Evolutionary conservation across 2,797 vertebrate species (phyloP).

Genomic region (Podarcis siculus): DNA sequence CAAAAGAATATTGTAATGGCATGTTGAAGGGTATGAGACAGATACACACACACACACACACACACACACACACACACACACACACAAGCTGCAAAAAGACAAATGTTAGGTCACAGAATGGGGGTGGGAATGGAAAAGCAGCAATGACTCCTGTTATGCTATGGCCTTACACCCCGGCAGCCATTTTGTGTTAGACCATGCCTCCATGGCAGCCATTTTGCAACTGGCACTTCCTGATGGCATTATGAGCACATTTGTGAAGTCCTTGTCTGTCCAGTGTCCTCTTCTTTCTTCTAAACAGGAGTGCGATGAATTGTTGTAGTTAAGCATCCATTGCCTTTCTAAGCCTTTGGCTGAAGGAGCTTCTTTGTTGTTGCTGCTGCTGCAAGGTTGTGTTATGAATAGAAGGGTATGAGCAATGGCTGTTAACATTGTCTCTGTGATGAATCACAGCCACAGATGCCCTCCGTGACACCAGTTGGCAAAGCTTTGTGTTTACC

Average conservation of each 20-base stretch:
- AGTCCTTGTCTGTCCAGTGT: neutral
- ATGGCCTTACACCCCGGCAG: too few relatives aligned
- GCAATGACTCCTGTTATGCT: too few relatives aligned
- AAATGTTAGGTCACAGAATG: too few relatives aligned
- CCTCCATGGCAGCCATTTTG: too few relatives aligned
- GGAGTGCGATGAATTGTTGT: neutral
- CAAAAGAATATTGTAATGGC: too few relatives aligned
- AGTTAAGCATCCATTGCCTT: neutral
- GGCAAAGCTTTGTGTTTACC: neutral
- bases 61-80: too few relatives aligned
- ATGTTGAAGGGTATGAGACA: too few relatives aligned
- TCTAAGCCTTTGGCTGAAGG: slow-evolving; percentile 2
- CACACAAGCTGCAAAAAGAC: too few relatives aligned
- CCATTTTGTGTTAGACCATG: too few relatives aligned
- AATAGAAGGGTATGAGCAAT: slow-evolving; percentile 23
- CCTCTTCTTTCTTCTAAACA: neutral
- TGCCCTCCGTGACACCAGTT: neutral
- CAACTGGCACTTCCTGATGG: too few relatives aligned
- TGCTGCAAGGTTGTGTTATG: neutral
- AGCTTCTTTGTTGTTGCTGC: neutral
- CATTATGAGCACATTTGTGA: neutral
- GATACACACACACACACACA: too few relatives aligned
- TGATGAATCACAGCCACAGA: slow-evolving; percentile 28
- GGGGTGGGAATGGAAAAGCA: too few relatives aligned
- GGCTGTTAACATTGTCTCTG: neutral